Evolutionary conservation across 2,888 invertebrate species (phyloP), one percentile per base, ranked within the genome.

Genomic region (Liodrosophila aerea): DNA sequence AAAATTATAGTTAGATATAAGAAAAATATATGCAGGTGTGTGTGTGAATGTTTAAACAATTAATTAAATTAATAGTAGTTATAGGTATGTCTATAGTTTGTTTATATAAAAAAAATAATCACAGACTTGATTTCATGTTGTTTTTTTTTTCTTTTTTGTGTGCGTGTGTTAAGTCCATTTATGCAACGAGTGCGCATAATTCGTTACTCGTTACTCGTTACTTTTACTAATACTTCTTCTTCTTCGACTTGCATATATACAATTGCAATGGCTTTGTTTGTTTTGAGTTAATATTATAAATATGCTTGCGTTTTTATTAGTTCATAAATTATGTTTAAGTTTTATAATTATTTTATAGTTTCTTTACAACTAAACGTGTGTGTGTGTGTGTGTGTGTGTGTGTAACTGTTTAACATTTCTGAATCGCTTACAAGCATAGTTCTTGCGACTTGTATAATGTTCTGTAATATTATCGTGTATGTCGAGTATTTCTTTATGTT

Each of bases 101-200:
- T 30, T 7, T 71, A 58, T 57, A 36, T 69, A 72, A 65, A 68
- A 63, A 75, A 80, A 77, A 65, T 44, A 80, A 77, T 78, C 77
- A 78, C 77, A 78, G 77, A 75, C 77, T 34, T 34, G 34, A 18
- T 27, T 54, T 39, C 9, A 47, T 51, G 49, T 50, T 47, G 40
- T 40, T 22, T 22, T 22, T 22, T 22, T 2, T 22, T 22, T 22
- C 5, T 22, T 22, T 22, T 22, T 22, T 22, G 5, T 5, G 2
- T 22, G 2, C 2, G 3, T 22, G 2, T 22, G 2, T 5, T 22
- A 22, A 22, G 22, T 22, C 22, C 22, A 22, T 22, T 22, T 22
- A 22, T 22, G 22, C 22, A 22, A 22, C 22, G 22, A 22, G 22
- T 22, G 22, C 22, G 2, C 22, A 5, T 5, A 4, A 22, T 5